Conservation (phyloP, 1,140 invertebrate genomes). For the Trichonephila clavata region DNA sequence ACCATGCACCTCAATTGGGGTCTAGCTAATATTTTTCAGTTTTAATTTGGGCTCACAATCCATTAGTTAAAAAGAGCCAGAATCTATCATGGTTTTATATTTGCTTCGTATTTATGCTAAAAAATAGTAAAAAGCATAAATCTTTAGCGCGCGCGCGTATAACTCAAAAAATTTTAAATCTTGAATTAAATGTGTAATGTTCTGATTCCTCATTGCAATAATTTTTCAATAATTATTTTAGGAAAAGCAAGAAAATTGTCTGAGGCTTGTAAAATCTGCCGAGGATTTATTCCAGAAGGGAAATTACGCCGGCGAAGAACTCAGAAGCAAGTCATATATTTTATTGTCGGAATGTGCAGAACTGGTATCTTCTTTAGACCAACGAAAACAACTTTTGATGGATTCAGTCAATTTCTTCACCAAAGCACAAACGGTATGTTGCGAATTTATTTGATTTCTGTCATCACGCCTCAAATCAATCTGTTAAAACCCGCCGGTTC, state of each 20-base stretch:
- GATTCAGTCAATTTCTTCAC: conserved; percentile 89
- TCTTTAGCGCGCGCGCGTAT: no score
- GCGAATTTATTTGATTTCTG: neutral
- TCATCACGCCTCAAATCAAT: no score
- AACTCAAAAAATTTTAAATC: no score
- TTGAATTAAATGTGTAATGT: no score
- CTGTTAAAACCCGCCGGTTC: no score
- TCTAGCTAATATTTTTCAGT: no score
- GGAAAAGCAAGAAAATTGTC: conserved; percentile 88
- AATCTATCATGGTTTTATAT: no score
- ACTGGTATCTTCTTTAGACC: conserved; percentile 88
- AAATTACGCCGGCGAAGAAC: conserved; percentile 83
- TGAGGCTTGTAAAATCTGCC: conserved; percentile 89
- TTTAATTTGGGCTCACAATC: no score
- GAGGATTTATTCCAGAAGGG: conserved; percentile 84
- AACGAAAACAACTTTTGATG: conserved; percentile 86
- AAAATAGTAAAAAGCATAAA: no score
- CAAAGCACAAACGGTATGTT: conserved; percentile 85
- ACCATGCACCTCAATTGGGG: no score
- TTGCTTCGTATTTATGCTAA: no score
- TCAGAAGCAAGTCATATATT: conserved; percentile 86
- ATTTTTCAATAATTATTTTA: conserved; percentile 78
- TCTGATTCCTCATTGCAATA: neutral
- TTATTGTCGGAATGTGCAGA: conserved; percentile 88
- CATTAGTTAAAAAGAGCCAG: no score